A percentile compares a stretch with the other conserved stretches of the same genome.
These are phyloP conservation scores for Scelioninae gen. 1 DNA, from an alignment of 2,888 invertebrate genomes.

Conservation along the genomic window DNA sequence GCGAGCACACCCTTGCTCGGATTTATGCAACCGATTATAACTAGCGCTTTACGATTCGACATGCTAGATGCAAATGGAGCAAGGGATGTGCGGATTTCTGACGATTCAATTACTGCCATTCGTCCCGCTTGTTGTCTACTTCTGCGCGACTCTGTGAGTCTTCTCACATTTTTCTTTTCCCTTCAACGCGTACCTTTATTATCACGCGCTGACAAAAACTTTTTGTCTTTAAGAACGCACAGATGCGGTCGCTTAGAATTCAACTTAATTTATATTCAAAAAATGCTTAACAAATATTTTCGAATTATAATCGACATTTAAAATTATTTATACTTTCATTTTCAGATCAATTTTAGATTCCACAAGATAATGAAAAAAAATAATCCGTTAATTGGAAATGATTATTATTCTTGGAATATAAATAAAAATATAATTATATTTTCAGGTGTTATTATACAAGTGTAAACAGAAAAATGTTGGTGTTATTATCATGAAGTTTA, in stretches of 20 bases:
- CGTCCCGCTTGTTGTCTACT: constrained; percentile 49
- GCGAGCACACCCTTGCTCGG: constrained; percentile 42
- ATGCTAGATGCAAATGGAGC: constrained; percentile 73
- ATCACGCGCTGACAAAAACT: too few relatives aligned
- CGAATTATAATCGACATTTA: too few relatives aligned
- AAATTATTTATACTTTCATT: too few relatives aligned
- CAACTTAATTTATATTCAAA: too few relatives aligned
- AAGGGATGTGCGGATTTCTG: constrained; percentile 71
- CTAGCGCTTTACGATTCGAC: constrained; percentile 75
- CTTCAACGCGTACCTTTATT: neutral
- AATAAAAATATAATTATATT: neutral
- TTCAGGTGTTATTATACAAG: neutral
- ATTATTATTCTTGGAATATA: neutral
- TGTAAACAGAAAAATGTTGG: neutral
- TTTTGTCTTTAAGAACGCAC: too few relatives aligned
- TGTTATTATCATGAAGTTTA: neutral
- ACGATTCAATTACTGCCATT: constrained; percentile 76
- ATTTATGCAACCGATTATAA: constrained; percentile 76
- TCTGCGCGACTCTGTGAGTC: constrained; percentile 20
- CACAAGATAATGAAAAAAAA: neutral
- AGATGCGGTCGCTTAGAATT: too few relatives aligned
- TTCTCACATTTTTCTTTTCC: constrained; percentile 24
- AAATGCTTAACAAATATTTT: too few relatives aligned
- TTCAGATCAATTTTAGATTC: too few relatives aligned
- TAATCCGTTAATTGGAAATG: neutral